A percentile compares a stretch with the other conserved stretches of the same genome.
phyloP scores from a whole-genome alignment of 2,113 vertebrate genomes.

The Pteropus alecto region DNA sequence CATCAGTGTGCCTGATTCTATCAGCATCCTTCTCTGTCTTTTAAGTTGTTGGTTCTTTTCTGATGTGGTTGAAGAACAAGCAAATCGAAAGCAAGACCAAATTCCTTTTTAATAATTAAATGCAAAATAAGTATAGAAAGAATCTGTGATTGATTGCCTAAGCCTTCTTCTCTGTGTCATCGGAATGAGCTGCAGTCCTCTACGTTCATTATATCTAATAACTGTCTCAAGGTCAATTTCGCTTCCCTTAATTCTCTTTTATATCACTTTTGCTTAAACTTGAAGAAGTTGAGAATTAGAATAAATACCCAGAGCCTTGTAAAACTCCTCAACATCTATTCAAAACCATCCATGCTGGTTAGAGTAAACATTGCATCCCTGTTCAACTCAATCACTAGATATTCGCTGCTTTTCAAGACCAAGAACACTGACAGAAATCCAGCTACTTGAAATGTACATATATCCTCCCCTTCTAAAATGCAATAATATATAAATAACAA shows the following conservation, averaged over 20 bases:
- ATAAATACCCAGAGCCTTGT: background rate
- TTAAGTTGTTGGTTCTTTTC: background rate
- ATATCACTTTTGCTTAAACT: background rate
- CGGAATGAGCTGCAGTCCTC: background rate
- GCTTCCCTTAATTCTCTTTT: background rate
- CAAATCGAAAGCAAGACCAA: background rate
- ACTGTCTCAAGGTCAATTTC: background rate
- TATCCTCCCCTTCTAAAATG: background rate
- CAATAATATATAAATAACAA: too few relatives aligned
- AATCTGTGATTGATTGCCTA: background rate
- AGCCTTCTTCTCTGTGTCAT: background rate
- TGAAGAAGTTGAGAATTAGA: background rate
- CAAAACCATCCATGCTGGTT: background rate
- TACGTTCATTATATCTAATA: background rate
- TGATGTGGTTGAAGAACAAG: background rate
- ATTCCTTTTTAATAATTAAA: background rate
- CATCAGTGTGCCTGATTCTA: background rate
- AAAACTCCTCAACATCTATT: background rate
- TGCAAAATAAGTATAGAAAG: background rate
- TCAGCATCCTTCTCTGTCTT: background rate
- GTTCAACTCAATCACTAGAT: background rate
- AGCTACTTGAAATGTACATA: background rate
- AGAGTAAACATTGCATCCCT: rapidly evolving
- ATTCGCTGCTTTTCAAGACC: too few relatives aligned
- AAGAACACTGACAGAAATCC: background rate